phyloP scores from a whole-genome alignment of 2,797 vertebrate genomes.

The Margarornis squamiger region DNA sequence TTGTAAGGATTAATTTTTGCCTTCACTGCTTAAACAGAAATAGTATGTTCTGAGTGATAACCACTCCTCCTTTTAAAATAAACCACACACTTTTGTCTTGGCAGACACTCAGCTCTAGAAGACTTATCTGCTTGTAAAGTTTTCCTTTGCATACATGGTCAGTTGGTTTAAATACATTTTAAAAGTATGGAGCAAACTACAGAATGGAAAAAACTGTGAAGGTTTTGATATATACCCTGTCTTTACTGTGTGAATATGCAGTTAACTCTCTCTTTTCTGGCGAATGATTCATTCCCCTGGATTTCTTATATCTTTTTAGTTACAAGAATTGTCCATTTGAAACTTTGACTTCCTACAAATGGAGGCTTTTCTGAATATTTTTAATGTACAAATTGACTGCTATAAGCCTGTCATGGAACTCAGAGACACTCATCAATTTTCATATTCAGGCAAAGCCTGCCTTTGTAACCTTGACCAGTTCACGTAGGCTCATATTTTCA shows the following conservation, averaged over 20 bases:
- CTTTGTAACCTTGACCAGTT: not conserved
- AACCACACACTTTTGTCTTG: constrained; percentile 46
- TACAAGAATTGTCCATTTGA: not conserved
- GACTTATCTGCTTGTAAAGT: constrained; percentile 66
- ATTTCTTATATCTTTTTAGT: not conserved
- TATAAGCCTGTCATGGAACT: not conserved
- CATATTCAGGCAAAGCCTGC: not conserved
- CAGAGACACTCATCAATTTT: not conserved
- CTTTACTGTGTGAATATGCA: not conserved
- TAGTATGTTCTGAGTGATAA: constrained; percentile 47
- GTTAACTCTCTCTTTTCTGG: not conserved
- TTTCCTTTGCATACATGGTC: constrained; percentile 36
- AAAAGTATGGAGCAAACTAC: constrained; percentile 4
- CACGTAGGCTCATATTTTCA: not conserved
- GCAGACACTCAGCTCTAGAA: constrained; percentile 39
- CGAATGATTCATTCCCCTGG: not conserved
- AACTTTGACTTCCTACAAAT: not conserved
- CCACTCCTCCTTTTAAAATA: constrained; percentile 56
- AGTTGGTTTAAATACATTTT: constrained; percentile 28
- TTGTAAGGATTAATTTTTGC: constrained; percentile 33
- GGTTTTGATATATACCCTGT: not conserved
- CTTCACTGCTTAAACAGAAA: not conserved
- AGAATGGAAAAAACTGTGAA: constrained; percentile 36
- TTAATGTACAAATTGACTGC: not conserved
- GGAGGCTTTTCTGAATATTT: not conserved